Evolutionary conservation across 2,888 invertebrate genomes (phyloP), one percentile per base, ranked within the genome.

Genomic region (Cactoblastis cactorum): DNA sequence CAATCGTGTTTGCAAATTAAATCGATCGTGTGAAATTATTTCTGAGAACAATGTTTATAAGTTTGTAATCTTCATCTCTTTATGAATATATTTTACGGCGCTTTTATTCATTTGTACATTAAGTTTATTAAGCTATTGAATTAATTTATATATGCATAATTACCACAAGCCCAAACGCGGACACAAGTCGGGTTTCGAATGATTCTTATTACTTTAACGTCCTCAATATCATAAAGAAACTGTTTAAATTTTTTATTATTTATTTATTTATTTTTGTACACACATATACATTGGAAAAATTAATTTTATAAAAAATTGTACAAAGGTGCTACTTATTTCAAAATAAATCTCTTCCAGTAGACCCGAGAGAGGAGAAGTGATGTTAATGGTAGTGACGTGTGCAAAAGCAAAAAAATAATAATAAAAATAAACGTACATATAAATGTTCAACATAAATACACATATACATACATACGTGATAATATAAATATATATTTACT

Each of bases 1-100:
- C 41, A 41, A 49, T 49, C 33, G 49, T 49, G 33, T 41, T 41
- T 41, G 32, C 41, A 49, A 49, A 49, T 49, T 33, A 41, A 41
- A 41, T 32, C 41, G 41, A 49, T 33, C 41, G 49, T 49, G 49
- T 49, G 49, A 49, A 49, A 47, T 47, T 47, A 49, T 49, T 48
- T 49, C 41, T 49, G 49, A 41, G 33, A 33, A 39, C 49, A 39
- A 34, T 49, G 19, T 41, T 41, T 41, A 47, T 47, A 22, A 47
- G 22, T 35, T 43, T 43, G 43, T 43, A 43, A 43, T 43, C 41
- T 43, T 43, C 41, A 32, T 43, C 43, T 43, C 24, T 43, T 43
- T 43, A 43, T 43, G 43, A 43, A 43, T 43, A 43, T 43, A 17
- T 32, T 11, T 43, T 15, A 43, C 12, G 43, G 24, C 43, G 14